Evolutionary conservation across 2,888 invertebrate genomes (phyloP), one percentile per base, ranked within the genome.

Genomic region (Epinotia nisella): DNA sequence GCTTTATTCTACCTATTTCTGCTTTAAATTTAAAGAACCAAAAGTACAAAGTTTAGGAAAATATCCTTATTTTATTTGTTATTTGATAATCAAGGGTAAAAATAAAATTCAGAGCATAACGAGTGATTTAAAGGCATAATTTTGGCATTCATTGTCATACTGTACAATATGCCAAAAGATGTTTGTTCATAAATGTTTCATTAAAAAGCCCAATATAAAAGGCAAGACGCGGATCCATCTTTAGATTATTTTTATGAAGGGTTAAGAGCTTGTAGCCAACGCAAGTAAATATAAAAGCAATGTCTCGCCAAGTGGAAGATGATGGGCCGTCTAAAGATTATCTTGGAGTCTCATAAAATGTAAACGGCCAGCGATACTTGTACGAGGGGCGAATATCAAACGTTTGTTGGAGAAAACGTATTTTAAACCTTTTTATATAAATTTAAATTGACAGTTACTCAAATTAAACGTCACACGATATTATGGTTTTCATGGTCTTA

Each of bases 201-300:
- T 19, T 39, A 10, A 19, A 60, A 60, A 19, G 11, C 39, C 19
- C 11, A 61, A 17, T 17, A 7, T 19, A n/a, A 29, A 55, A 21
- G 24, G 29, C 49, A 60, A 49, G 17, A 45, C 15, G 5, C 51
- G 41, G 41, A 7, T 5, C 21, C 21, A 21, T 60, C 19, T 19
- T 39, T 21, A 17, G 21, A 71, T 72, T 62, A 62, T 72, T 67
- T 59, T 72, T 71, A 72, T 60, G 71, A 72, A 67, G 61, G 67
- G 72, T 72, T 72, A 72, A 72, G 61, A 51, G 67, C 67, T 61
- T 67, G 66, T 72, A 56, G 64, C 55, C 55, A 61, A 21, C 19
- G 21, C 17, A 24, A 60, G 72, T 53, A 56, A 62, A 68, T 67
- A 72, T 72, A 67, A 72, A 66, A 61, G 39, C 49, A 7, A 61